Conservation (phyloP, 2,797 vertebrate genomes). For the Monodelphis domestica region DNA sequence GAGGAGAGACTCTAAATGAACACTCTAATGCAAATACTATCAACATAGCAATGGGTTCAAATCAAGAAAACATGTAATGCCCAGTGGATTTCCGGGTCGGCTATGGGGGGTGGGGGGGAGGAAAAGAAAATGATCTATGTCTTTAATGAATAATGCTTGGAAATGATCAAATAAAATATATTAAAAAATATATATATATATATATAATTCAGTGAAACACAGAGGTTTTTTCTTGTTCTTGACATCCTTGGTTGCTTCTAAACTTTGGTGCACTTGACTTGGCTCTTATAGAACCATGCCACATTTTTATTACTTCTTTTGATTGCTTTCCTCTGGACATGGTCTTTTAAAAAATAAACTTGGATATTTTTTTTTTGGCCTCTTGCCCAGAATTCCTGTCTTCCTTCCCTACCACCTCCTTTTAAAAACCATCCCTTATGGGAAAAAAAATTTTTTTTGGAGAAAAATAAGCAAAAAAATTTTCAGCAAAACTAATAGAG, state of each 20-base stretch:
- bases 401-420: not conserved
- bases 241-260: not conserved
- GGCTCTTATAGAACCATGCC: not conserved
- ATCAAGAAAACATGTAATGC: no score
- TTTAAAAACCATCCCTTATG: not conserved
- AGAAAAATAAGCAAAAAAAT: not conserved
- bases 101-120: no score
- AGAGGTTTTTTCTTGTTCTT: not conserved
- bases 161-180: no score
- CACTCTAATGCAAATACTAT: no score
- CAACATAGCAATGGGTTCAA: no score
- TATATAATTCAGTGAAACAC: not conserved
- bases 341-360: not conserved
- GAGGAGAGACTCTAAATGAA: no score
- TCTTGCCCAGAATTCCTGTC: not conserved
- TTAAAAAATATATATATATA: no score
- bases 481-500: not conserved
- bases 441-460: not conserved
- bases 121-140: no score
- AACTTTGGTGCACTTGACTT: not conserved
- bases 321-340: not conserved
- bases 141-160: no score
- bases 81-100: no score
- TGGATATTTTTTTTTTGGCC: not conserved
- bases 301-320: not conserved